Conservation (phyloP, 2,113 vertebrate species). For the Siphamia tubifer region DNA sequence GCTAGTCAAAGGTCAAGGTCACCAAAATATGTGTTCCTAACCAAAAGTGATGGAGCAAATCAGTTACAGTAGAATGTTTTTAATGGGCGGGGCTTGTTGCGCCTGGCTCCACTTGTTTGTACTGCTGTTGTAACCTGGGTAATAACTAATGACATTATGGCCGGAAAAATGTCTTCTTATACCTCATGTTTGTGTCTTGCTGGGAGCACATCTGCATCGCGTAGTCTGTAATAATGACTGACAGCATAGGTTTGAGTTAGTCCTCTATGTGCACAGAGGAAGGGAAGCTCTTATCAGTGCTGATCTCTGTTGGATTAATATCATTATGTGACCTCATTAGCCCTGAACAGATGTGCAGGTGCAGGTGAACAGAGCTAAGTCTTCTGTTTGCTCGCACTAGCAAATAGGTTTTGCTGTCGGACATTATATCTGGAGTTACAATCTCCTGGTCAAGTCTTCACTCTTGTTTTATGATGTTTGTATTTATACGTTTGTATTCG, state of each 20-base stretch:
- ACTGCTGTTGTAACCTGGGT: conserved; percentile 18
- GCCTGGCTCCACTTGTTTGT: too few species aligned
- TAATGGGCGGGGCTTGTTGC: too few species aligned
- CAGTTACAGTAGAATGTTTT: too few species aligned
- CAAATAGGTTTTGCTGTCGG: too few species aligned
- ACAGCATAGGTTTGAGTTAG: conserved; percentile 39
- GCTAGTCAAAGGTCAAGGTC: too few species aligned
- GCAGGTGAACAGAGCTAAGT: conserved; percentile 48
- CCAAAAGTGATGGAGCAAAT: too few species aligned
- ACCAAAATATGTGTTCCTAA: too few species aligned
- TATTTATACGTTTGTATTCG: too few species aligned
- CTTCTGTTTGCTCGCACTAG: too few species aligned
- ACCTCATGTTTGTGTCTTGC: background rate
- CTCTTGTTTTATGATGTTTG: accelerated
- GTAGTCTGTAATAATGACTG: conserved; percentile 35
- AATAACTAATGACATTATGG: conserved; percentile 20
- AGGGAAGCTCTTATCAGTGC: conserved; percentile 34
- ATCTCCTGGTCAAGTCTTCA: background rate
- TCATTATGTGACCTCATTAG: conserved; percentile 69
- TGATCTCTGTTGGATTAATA: conserved; percentile 47
- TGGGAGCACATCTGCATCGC: conserved; percentile 8
- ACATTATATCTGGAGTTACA: background rate
- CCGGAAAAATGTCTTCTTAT: conserved; percentile 13
- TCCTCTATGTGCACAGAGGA: conserved; percentile 7
- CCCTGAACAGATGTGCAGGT: conserved; percentile 59